Conservation (phyloP, 2,888 invertebrate species). For the Hoplodrina blanda region DNA sequence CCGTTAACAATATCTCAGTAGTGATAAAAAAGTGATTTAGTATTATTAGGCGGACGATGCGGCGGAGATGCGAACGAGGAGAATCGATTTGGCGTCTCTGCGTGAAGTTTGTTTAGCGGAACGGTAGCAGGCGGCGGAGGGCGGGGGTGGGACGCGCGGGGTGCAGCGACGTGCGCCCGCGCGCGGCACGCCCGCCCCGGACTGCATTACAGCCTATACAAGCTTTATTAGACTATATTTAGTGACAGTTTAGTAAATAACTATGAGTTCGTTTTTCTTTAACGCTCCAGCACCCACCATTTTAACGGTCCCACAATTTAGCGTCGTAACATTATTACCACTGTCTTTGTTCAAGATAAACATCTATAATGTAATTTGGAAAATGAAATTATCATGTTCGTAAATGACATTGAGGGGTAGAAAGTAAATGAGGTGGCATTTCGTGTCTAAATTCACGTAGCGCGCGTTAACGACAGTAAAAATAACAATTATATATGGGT, state of each 20-base stretch:
- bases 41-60: conserved; percentile 82
- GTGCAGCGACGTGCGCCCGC: conserved; percentile 74
- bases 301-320: conserved; percentile 74
- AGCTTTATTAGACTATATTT: conserved; percentile 77
- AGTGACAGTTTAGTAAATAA: conserved; percentile 79
- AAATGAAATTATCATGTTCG: conserved; percentile 83
- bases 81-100: conserved; percentile 87
- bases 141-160: conserved; percentile 41
- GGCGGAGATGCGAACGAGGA: conserved; percentile 84
- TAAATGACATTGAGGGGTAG: conserved; percentile 74
- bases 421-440: conserved; percentile 78
- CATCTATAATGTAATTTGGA: conserved; percentile 80
- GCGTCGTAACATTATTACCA: conserved; percentile 67
- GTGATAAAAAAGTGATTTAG: conserved; percentile 85
- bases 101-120: conserved; percentile 90
- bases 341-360: conserved; percentile 72
- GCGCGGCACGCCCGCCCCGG: conserved; percentile 73
- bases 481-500: conserved; percentile 76
- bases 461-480: conserved; percentile 81
- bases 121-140: conserved; percentile 75
- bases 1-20: conserved; percentile 83
- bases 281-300: conserved; percentile 64
- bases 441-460: conserved; percentile 76
- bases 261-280: conserved; percentile 66
- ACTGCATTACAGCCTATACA: conserved; percentile 66